Percentiles rank a stretch among this genome's conserved stretches.
Conservation (phyloP, 2,113 vertebrate genomes). For the Nycticebus coucang region DNA sequence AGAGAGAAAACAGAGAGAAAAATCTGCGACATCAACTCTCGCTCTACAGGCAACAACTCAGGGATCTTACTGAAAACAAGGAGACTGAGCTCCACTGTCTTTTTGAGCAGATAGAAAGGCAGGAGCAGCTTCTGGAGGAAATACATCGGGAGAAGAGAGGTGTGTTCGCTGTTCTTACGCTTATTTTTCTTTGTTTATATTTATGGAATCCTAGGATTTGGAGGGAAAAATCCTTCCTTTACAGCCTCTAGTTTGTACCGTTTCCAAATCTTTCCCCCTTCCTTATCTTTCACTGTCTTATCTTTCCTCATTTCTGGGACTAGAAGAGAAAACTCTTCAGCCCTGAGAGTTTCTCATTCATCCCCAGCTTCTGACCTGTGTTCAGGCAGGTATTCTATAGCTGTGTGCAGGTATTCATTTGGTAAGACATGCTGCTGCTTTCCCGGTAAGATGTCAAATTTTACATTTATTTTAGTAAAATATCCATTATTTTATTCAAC, state of each 20-base stretch:
- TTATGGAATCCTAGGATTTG: neutral
- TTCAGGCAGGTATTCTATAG: neutral
- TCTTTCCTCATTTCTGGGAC: neutral
- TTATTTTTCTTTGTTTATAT: neutral
- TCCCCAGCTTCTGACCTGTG: neutral
- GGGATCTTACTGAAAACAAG: constrained; percentile 85
- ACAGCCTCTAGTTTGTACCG: neutral
- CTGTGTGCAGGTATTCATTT: neutral
- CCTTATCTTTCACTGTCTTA: neutral
- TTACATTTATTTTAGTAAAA: neutral
- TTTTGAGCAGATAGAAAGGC: constrained; percentile 89
- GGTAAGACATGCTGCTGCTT: neutral
- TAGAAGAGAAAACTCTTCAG: neutral
- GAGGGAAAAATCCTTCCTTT: neutral
- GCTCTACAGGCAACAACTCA: constrained; percentile 89
- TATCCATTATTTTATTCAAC: neutral
- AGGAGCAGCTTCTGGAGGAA: constrained; percentile 91
- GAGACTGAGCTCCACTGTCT: constrained; percentile 88
- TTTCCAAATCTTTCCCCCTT: neutral
- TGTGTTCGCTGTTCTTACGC: constrained; percentile 71
- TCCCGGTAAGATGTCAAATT: neutral
- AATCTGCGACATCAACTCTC: constrained; percentile 86
- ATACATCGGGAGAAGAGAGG: constrained; percentile 92
- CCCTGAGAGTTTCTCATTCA: neutral
- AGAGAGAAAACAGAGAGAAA: constrained; percentile 88